A percentile compares a stretch with the other conserved stretches of the same genome.
Evolutionary conservation across 2,888 invertebrate genomes (phyloP).

Genomic region (Hirtodrosophila confusa): DNA sequence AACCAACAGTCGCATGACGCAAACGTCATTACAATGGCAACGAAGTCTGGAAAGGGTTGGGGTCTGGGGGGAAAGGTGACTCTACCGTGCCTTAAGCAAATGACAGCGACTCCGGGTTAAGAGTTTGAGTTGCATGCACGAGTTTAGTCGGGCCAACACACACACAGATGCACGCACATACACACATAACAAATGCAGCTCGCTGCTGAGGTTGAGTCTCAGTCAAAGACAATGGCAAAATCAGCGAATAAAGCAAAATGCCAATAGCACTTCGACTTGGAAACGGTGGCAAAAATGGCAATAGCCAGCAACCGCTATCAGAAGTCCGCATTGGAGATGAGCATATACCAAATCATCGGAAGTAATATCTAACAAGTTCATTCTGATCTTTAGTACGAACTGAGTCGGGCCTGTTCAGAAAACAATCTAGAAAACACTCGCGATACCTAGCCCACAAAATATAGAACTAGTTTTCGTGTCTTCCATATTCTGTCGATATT

Average conservation of each 20-base stretch:
- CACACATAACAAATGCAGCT: conserved; percentile 11
- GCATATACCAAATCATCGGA: background rate
- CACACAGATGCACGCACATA: background rate
- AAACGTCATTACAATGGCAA: conserved; percentile 61
- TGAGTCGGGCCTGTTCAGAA: too few species aligned
- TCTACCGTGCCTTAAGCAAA: conserved; percentile 13
- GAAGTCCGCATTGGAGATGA: conserved; percentile 28
- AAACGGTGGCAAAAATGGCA: conserved; percentile 27
- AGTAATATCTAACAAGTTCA: too few species aligned
- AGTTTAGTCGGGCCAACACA: conserved; percentile 19
- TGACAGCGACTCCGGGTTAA: conserved; percentile 29
- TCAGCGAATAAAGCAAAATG: conserved; percentile 46
- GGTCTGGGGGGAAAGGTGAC: conserved; percentile 3
- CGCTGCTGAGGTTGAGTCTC: conserved; percentile 12
- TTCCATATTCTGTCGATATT: too few species aligned
- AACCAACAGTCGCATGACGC: conserved; percentile 51
- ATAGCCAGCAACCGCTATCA: conserved; percentile 5
- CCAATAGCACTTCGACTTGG: conserved; percentile 46
- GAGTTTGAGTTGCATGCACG: conserved; percentile 35
- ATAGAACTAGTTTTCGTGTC: too few species aligned
- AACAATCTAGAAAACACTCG: too few species aligned
- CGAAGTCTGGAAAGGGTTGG: background rate
- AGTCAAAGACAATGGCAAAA: conserved; percentile 58
- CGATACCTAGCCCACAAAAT: too few species aligned
- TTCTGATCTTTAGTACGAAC: too few species aligned